A percentile compares a stretch with the other conserved stretches of the same genome.
Conservation (phyloP, 2,113 vertebrate species). For the Cephalopterus ornatus region DNA sequence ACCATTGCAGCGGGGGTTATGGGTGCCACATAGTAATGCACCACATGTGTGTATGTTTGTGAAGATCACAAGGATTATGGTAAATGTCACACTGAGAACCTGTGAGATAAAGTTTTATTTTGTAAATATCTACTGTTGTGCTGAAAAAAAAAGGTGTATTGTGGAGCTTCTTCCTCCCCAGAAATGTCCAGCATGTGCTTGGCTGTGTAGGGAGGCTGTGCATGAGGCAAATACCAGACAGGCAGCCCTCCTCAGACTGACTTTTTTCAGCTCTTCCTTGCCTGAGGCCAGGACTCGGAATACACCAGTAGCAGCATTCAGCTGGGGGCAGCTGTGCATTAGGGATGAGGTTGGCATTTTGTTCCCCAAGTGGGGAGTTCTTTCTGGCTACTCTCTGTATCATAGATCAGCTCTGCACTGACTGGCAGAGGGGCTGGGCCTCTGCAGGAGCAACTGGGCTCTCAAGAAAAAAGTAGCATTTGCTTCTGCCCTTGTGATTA, state of each 20-base stretch:
- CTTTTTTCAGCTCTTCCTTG: background rate
- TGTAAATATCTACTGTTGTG: background rate
- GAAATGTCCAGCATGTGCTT: background rate
- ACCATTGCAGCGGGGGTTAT: background rate
- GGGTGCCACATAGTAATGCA: background rate
- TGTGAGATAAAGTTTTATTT: background rate
- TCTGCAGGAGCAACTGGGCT: fast-evolving
- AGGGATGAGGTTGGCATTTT: background rate
- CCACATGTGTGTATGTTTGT: fast-evolving
- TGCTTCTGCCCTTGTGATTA: background rate
- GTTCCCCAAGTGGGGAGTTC: background rate
- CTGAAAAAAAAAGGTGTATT: background rate
- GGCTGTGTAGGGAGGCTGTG: background rate
- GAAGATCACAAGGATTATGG: background rate
- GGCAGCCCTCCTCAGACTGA: fast-evolving
- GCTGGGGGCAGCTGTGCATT: background rate
- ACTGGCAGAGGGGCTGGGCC: background rate
- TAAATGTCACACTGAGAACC: background rate
- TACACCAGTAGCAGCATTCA: background rate
- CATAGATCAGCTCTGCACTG: background rate
- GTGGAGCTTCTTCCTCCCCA: background rate
- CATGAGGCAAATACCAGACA: background rate
- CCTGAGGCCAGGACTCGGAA: background rate
- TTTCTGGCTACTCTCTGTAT: background rate
- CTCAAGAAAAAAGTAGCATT: background rate